A percentile compares a stretch with the other conserved stretches of the same genome.
Evolutionary conservation across 2,113 vertebrate species (phyloP).

Genomic region (Lucifuga dentata): DNA sequence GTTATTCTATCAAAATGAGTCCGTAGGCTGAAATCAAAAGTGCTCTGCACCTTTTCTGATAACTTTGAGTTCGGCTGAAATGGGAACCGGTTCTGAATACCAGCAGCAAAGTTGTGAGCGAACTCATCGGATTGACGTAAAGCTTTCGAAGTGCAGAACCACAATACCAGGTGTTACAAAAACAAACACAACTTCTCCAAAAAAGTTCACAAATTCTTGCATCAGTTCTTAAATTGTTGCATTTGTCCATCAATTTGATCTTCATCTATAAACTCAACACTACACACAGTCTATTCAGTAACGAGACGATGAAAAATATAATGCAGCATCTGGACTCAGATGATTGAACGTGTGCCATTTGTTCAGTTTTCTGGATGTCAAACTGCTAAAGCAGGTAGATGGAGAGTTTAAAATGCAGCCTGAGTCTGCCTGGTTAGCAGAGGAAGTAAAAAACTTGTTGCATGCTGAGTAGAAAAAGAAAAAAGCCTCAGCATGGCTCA

Average conservation of each 20-base stretch:
- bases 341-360: too few species aligned
- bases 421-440: neutral
- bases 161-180: neutral
- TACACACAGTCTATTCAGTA: too few species aligned
- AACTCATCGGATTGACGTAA: slow-evolving; percentile 9
- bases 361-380: slow-evolving; percentile 1
- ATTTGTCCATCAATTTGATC: too few species aligned
- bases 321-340: slow-evolving; percentile 4
- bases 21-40: slow-evolving; percentile 1
- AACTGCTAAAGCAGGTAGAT: neutral
- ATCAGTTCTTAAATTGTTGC: neutral
- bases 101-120: neutral
- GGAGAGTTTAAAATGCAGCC: neutral
- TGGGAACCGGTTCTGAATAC: too few species aligned
- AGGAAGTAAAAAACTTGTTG: neutral
- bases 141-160: slow-evolving; percentile 25
- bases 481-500: too few species aligned
- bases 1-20: neutral
- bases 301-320: neutral
- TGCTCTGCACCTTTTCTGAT: too few species aligned
- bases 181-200: neutral
- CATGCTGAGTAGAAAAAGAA: too few species aligned
- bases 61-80: too few species aligned
- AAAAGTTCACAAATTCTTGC: neutral
- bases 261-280: too few species aligned